Evolutionary conservation across 2,888 invertebrate species (phyloP).

Genomic region (Smittia aterrima): DNA sequence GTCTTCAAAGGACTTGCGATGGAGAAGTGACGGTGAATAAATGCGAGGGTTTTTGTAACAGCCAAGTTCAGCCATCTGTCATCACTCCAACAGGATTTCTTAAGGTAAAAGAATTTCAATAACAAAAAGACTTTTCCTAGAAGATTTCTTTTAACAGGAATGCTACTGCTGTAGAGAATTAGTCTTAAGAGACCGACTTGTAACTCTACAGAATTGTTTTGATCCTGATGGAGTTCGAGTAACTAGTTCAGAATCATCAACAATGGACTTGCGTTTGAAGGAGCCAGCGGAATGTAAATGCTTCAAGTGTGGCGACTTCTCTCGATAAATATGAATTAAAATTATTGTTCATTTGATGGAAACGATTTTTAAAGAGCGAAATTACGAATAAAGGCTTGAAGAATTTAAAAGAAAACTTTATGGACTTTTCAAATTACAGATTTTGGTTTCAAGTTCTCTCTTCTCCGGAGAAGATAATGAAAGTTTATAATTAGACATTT

Average conservation of each 20-base stretch:
- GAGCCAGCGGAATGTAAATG: constrained; percentile 90
- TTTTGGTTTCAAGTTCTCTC: no score
- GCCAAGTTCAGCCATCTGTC: constrained; percentile 89
- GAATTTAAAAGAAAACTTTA: not conserved
- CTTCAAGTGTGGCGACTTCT: constrained; percentile 83
- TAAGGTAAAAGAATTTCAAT: constrained; percentile 70
- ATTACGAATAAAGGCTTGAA: not conserved
- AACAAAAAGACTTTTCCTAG: constrained; percentile 48
- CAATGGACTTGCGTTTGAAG: constrained; percentile 78
- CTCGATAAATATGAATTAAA: constrained; percentile 58
- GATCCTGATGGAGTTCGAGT: constrained; percentile 81
- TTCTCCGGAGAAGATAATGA: no score
- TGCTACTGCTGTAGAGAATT: constrained; percentile 91
- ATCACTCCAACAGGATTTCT: constrained; percentile 84
- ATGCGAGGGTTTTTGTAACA: constrained; percentile 89
- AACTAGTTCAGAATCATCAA: constrained; percentile 64
- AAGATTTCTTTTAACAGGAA: constrained; percentile 57
- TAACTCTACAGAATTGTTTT: constrained; percentile 81
- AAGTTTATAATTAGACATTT: no score
- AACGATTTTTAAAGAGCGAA: constrained; percentile 3
- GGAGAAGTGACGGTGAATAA: constrained; percentile 88
- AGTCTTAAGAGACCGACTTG: constrained; percentile 74
- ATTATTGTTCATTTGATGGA: not conserved
- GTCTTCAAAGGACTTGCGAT: constrained; percentile 80
- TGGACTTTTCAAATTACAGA: not conserved